Conservation (phyloP, 2,888 invertebrate species). For the Ichneumon xanthorius region DNA sequence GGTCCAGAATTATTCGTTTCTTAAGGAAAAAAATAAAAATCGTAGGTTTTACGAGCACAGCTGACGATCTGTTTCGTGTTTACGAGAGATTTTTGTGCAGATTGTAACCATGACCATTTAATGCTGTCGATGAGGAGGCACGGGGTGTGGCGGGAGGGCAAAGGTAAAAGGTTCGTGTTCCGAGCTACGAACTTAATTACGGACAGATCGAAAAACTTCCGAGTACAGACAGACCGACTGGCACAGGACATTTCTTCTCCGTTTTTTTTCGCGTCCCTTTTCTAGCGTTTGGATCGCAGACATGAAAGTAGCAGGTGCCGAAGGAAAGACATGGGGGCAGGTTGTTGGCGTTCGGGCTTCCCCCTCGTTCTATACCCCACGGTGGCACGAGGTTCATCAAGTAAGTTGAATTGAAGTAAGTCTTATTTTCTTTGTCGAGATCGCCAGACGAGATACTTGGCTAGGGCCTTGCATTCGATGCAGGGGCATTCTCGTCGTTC, state of each 20-base stretch:
- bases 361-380: conserved; percentile 52
- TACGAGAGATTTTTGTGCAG: conserved; percentile 50
- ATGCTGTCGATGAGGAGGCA: conserved; percentile 36
- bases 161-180: conserved; percentile 63
- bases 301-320: conserved; percentile 62
- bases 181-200: conserved; percentile 68
- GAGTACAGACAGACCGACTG: conserved; percentile 53
- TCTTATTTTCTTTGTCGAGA: conserved; percentile 77
- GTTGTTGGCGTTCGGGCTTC: conserved; percentile 50
- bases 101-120: conserved; percentile 61
- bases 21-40: not conserved
- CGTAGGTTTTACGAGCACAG: not conserved
- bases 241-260: conserved; percentile 58
- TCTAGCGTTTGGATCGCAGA: conserved; percentile 57
- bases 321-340: conserved; percentile 53
- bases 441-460: conserved; percentile 72
- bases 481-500: conserved; percentile 70
- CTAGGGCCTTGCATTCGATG: conserved; percentile 59
- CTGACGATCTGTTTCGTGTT: conserved; percentile 49
- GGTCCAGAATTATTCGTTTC: not conserved
- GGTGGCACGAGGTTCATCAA: conserved; percentile 76
- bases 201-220: conserved; percentile 68
- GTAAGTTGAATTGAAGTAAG: conserved; percentile 79
- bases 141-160: conserved; percentile 26
- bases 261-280: conserved; percentile 51